Evolutionary conservation across 1,140 invertebrate species (phyloP).

Genomic region (Heliconius eleuchia): DNA sequence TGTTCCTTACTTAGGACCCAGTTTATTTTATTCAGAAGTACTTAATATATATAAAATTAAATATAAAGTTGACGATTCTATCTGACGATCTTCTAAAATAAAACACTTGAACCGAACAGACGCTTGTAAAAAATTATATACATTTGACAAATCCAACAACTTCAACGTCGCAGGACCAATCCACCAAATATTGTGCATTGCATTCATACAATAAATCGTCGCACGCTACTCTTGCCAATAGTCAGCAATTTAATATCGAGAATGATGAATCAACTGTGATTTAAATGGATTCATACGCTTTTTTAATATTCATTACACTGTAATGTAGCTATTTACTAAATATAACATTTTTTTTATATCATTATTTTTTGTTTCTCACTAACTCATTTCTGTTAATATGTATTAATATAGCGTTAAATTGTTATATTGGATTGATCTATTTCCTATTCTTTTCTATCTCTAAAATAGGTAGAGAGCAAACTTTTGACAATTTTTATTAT

Average conservation of each 20-base stretch:
- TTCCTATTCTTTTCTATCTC: too few species aligned
- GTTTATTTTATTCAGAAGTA: background rate
- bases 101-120: constrained; percentile 29
- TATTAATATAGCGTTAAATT: background rate
- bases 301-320: constrained; percentile 28
- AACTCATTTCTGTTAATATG: too few species aligned
- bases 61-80: background rate
- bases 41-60: background rate
- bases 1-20: background rate
- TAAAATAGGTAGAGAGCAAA: too few species aligned
- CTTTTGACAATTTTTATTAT: too few species aligned
- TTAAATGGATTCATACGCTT: constrained; percentile 33
- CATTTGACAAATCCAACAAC: constrained; percentile 57
- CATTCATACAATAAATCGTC: constrained; percentile 55
- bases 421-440: too few species aligned
- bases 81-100: background rate
- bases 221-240: constrained; percentile 49
- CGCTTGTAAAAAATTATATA: constrained; percentile 62
- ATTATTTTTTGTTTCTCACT: too few species aligned
- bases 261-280: constrained; percentile 45
- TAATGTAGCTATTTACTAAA: constrained; percentile 21
- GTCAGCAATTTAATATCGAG: constrained; percentile 40
- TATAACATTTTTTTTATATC: too few species aligned
- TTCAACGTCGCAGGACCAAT: constrained; percentile 50
- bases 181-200: constrained; percentile 55